Evolutionary conservation across 2,888 invertebrate genomes (phyloP).

Genomic region (Autographa pulchrina): DNA sequence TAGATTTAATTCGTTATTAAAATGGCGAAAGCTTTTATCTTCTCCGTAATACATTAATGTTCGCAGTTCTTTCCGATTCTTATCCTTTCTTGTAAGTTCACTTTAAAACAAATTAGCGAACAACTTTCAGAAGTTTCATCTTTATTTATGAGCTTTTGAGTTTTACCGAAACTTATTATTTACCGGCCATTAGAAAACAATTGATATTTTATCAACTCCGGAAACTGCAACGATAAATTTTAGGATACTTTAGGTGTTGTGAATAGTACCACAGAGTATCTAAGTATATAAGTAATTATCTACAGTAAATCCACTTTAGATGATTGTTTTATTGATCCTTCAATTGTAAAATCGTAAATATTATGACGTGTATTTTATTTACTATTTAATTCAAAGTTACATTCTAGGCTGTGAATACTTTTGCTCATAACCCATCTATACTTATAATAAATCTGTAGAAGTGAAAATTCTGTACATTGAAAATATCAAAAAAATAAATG

Average conservation of each 20-base stretch:
- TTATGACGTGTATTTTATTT: too few species aligned
- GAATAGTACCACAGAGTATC: background rate
- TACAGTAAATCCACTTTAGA: background rate
- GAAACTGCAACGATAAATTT: constrained; percentile 20
- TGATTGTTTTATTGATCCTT: too few species aligned
- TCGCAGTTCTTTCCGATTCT: background rate
- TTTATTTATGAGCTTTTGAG: constrained; percentile 28
- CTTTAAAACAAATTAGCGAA: constrained; percentile 12
- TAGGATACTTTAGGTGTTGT: background rate
- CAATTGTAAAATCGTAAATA: too few species aligned
- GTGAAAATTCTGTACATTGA: too few species aligned
- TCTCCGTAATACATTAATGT: background rate
- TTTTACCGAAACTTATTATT: constrained; percentile 6
- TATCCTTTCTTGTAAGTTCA: background rate
- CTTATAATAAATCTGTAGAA: too few species aligned
- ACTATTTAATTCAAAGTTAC: too few species aligned
- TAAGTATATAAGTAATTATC: too few species aligned
- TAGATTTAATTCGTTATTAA: background rate
- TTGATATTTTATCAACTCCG: constrained; percentile 3
- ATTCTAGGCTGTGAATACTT: too few species aligned
- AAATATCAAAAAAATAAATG: too few species aligned
- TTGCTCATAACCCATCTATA: too few species aligned
- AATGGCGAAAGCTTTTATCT: background rate
- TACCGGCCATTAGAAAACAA: background rate
- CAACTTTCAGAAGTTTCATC: constrained; percentile 22